Conservation (phyloP, 2,113 vertebrate genomes). For the Formicarius rufipectus region DNA sequence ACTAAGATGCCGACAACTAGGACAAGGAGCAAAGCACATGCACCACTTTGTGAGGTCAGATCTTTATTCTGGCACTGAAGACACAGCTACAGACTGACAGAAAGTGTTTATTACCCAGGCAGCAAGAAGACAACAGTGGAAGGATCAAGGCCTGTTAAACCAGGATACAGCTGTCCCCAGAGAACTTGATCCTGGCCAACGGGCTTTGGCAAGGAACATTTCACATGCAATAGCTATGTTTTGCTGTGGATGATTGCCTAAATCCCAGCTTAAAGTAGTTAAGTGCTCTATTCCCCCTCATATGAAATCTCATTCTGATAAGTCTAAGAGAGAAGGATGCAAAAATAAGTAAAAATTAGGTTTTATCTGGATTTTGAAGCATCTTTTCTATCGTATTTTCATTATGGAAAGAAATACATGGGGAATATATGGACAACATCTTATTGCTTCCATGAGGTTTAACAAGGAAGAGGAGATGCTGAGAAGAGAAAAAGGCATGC, state of each 20-base stretch:
- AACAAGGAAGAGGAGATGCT: not conserved
- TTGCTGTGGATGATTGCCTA: constrained; percentile 48
- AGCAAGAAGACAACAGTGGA: constrained; percentile 46
- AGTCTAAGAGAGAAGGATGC: not conserved
- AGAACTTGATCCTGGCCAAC: constrained; percentile 46
- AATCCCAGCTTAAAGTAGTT: constrained; percentile 65
- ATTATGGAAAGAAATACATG: not conserved
- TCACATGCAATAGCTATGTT: constrained; percentile 52
- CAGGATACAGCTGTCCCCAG: constrained; percentile 41
- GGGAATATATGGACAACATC: not conserved
- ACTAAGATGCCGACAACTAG: not conserved
- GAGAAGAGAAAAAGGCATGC: not conserved
- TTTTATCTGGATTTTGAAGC: not conserved
- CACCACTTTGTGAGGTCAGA: not conserved
- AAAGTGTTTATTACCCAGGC: constrained; percentile 37
- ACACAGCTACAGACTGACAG: constrained; percentile 33
- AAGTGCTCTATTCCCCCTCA: not conserved
- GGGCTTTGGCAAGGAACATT: constrained; percentile 43
- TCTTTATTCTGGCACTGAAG: constrained; percentile 9
- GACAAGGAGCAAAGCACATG: not conserved
- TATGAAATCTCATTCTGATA: not conserved
- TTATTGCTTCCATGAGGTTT: not conserved
- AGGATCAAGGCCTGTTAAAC: constrained; percentile 47
- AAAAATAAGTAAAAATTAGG: not conserved
- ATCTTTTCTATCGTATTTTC: not conserved